These are phyloP conservation scores for Drosophila parthenogenetica DNA, from an alignment of 2,888 invertebrate species.

Conservation along the genomic window DNA sequence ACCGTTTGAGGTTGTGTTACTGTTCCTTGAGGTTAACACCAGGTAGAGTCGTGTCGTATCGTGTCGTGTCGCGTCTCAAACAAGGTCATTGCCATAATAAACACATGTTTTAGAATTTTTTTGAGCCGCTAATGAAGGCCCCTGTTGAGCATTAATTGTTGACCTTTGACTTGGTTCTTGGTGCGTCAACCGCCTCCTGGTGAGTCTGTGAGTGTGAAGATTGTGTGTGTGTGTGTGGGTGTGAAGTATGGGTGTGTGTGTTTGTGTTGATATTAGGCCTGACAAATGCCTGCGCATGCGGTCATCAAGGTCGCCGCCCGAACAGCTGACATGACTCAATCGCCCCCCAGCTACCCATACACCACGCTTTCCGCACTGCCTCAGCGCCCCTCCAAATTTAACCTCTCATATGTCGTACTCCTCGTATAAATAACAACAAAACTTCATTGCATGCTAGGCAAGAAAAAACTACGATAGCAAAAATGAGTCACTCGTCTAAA, in stretches of 20 bases:
- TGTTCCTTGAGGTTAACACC: constrained; percentile 27
- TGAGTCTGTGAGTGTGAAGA: not conserved
- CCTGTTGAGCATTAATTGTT: constrained; percentile 35
- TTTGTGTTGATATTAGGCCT: constrained; percentile 21
- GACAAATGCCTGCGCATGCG: constrained; percentile 70
- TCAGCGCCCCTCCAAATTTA: no score
- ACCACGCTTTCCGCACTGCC: not conserved
- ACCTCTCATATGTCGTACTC: not conserved
- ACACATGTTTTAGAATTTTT: not conserved
- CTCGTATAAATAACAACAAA: constrained; percentile 28
- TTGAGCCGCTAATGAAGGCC: constrained; percentile 35
- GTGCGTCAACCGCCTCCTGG: constrained; percentile 21
- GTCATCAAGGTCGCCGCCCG: constrained; percentile 69
- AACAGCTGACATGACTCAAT: constrained; percentile 63
- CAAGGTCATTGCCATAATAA: constrained; percentile 40
- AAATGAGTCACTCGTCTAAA: constrained; percentile 20
- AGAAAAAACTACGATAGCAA: not conserved
- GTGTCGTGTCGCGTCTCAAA: constrained; percentile 13
- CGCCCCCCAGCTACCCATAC: constrained; percentile 1
- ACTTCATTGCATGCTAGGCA: constrained; percentile 18
- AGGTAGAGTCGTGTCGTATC: constrained; percentile 22
- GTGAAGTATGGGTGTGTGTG: constrained; percentile 14
- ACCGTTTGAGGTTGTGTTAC: constrained; percentile 2
- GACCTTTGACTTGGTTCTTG: constrained; percentile 52
- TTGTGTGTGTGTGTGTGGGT: constrained; percentile 12